Evolutionary conservation across 2,797 vertebrate genomes (phyloP).

Genomic region (Sternarchorhynchus goeldii): DNA sequence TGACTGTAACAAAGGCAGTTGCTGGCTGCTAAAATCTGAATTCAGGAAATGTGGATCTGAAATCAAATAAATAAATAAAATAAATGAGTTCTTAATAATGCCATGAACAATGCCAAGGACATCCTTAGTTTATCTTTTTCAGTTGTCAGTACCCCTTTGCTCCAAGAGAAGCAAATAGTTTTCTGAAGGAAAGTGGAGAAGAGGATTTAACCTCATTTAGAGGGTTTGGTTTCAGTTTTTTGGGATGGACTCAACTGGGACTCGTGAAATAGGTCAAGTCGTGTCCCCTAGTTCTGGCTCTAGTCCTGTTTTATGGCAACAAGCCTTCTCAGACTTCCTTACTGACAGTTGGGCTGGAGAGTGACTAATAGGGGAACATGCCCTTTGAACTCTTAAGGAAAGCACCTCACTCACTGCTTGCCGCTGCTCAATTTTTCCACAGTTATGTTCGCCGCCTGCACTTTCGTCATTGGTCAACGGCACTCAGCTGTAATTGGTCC

Average conservation of each 20-base stretch:
- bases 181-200: background rate
- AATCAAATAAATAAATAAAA: background rate
- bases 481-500: conserved; percentile 43
- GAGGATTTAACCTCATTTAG: background rate
- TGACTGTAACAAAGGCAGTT: conserved; percentile 7
- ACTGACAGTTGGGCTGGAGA: conserved; percentile 48
- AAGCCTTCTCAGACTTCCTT: background rate
- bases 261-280: background rate
- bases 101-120: conserved; percentile 7
- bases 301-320: conserved; percentile 5
- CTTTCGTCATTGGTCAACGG: conserved; percentile 55
- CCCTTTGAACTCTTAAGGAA: conserved; percentile 69
- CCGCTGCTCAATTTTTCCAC: conserved; percentile 68
- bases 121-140: background rate
- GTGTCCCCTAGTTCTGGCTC: background rate
- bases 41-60: conserved; percentile 3
- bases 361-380: conserved; percentile 66
- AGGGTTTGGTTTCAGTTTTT: background rate
- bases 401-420: conserved; percentile 59
- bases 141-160: background rate
- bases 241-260: background rate
- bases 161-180: background rate
- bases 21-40: background rate
- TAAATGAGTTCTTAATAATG: conserved; percentile 2
- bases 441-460: conserved; percentile 51